Evolutionary conservation across 2,797 vertebrate species (phyloP).

Genomic region (Myotis myotis): DNA sequence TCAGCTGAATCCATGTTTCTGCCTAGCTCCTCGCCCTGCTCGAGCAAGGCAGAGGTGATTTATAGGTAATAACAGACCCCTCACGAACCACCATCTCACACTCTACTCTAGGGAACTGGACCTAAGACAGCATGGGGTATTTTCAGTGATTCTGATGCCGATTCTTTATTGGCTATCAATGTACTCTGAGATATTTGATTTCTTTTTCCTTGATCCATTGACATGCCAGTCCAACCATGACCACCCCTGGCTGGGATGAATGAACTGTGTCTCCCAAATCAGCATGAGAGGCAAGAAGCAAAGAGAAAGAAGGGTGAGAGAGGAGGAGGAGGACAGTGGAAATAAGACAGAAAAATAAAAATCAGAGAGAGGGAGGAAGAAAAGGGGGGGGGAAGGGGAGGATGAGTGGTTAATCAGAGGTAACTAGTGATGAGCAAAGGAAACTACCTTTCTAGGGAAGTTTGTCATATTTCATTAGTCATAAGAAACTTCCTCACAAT

Average conservation of each 20-base stretch:
- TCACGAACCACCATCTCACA: neutral
- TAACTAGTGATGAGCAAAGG: neutral
- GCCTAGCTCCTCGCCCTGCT: too few relatives aligned
- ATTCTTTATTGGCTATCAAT: neutral
- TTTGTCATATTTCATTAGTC: neutral
- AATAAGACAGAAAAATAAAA: neutral
- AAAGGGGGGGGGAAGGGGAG: too few relatives aligned
- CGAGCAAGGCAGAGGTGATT: too few relatives aligned
- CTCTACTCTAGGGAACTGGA: fast-evolving
- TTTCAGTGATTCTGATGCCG: neutral
- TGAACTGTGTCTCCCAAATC: neutral
- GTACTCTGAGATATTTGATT: neutral
- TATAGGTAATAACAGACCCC: neutral
- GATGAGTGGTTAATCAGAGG: too few relatives aligned
- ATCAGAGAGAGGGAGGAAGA: neutral
- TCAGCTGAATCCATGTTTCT: neutral
- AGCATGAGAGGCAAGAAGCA: neutral
- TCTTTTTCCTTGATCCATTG: neutral
- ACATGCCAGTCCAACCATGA: fast-evolving
- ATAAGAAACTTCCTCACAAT: neutral
- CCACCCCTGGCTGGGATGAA: too few relatives aligned
- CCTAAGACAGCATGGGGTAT: too few relatives aligned
- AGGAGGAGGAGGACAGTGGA: neutral
- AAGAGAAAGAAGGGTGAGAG: neutral
- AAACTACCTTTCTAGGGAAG: neutral